phyloP scores from a whole-genome alignment of 2,888 invertebrate genomes.

The Agrilus cyanescens region DNA sequence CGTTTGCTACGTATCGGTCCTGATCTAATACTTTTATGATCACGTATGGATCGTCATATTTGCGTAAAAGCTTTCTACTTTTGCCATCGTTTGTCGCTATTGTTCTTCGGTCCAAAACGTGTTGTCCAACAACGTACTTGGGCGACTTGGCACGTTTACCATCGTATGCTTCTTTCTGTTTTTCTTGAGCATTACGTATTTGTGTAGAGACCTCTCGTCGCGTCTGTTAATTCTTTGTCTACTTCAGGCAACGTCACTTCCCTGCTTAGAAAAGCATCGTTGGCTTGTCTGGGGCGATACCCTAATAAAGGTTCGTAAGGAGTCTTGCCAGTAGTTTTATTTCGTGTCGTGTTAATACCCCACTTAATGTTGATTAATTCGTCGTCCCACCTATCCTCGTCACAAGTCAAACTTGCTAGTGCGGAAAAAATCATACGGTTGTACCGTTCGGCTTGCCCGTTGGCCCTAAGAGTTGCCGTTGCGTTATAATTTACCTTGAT shows the following conservation, averaged over 20 bases:
- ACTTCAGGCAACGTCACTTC: too few species aligned
- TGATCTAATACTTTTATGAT: not conserved
- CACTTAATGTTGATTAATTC: not conserved
- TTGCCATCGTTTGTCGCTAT: not conserved
- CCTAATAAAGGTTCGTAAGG: not conserved
- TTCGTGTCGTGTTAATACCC: not conserved
- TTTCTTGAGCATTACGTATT: not conserved
- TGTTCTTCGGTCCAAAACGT: not conserved
- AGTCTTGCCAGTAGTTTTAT: not conserved
- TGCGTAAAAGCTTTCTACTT: not conserved
- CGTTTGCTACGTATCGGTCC: not conserved
- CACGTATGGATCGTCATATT: conserved; percentile 1
- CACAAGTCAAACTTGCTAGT: not conserved
- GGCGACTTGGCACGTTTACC: not conserved
- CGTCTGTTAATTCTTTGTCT: not conserved
- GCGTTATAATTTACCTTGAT: not conserved
- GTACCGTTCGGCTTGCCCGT: not conserved
- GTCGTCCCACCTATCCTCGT: not conserved
- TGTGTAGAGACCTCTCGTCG: not conserved
- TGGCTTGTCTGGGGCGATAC: not conserved
- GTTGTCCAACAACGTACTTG: not conserved
- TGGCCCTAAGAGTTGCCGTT: too few species aligned
- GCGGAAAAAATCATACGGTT: not conserved
- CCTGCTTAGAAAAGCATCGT: not conserved
- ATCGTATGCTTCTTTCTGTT: not conserved